Evolutionary conservation across 1,140 invertebrate genomes (phyloP).

Genomic region (Atta texana): DNA sequence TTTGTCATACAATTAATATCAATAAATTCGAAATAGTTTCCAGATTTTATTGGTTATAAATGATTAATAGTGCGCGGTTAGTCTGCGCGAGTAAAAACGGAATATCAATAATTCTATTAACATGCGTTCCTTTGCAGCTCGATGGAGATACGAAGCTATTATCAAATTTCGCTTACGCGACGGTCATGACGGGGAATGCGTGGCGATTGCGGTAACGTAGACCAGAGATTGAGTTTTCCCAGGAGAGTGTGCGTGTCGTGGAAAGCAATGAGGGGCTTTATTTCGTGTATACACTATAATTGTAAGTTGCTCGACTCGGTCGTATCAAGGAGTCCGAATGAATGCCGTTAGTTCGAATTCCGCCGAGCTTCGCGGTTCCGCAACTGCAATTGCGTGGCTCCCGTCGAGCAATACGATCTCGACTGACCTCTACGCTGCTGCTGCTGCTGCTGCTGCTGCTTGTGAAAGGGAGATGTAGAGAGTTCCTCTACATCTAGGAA

Average conservation of each 20-base stretch:
- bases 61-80: neutral
- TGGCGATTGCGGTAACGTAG: conserved; percentile 38
- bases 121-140: neutral
- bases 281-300: conserved; percentile 51
- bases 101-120: conserved; percentile 36
- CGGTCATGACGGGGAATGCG: conserved; percentile 20
- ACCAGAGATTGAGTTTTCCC: conserved; percentile 49
- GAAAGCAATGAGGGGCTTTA: conserved; percentile 29
- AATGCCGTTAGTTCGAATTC: conserved; percentile 80
- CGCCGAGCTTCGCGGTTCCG: conserved; percentile 72
- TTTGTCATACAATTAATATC: neutral
- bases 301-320: conserved; percentile 60
- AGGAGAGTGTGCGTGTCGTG: conserved; percentile 8
- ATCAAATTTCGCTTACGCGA: conserved; percentile 47
- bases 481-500: conserved; percentile 14
- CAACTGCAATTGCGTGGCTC: conserved; percentile 71
- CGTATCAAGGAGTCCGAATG: conserved; percentile 63
- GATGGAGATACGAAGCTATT: conserved; percentile 9
- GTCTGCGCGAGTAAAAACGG: neutral
- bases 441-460: conserved; percentile 29
- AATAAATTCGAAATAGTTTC: neutral
- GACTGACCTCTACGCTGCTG: conserved; percentile 17
- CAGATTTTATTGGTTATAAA: neutral
- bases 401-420: conserved; percentile 49
- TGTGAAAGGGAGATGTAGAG: neutral